Base-by-base conservation (phyloP, 2,113 vertebrate species). In the Pardalotus punctatus region DNA sequence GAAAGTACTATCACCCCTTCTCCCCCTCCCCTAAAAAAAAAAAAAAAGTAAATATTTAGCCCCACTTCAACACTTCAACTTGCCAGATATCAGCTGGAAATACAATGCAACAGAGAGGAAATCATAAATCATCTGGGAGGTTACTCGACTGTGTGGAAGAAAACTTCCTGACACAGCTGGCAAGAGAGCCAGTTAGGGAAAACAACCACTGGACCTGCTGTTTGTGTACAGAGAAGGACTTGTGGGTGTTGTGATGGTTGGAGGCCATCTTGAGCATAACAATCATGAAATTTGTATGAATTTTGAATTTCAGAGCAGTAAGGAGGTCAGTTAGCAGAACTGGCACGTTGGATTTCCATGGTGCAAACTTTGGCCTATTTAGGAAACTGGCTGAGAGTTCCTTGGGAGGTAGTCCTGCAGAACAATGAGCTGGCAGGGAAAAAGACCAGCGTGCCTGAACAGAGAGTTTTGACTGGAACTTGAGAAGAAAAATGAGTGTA, bases 21-120 rank as follows among this genome's bases (percentile, higher is more conserved):
- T 5, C 7, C 2, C 3, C 1, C 2, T 9, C 2, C 2, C 7
- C 10, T 2, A 0, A 0, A 9, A 19, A 38, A 36, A 36, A 51
- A 65, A 67, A 28, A 2, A 12, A n/a, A 53, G 31, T 0, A 57
- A 58, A 18, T 64, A 29, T 77, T 91, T 88, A 50, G 7, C 11
- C 5, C 9, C 24, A 50, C 12, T 74, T 83, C 36, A 57, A 4
- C 24, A 50, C 12, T 74, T 83, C 36, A 57, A 4, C 18, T 79
- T 57, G 14, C 8, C 38, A 27, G 24, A 20, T n/a, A 16, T 67
- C 14, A 87, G 21, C 42, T 77, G 35, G 9, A 83, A 80, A 90
- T 57, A 16, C 14, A 91, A 31, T 22, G 10, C 33, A 50, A 18
- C 8, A 25, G 21, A 80, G 21, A 61, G 12, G 5, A 83, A 71